A percentile compares a stretch with the other conserved stretches of the same genome.
These are phyloP conservation scores for Craseonycteris thonglongyai DNA, from an alignment of 2,113 vertebrate genomes.

Conservation along the genomic window DNA sequence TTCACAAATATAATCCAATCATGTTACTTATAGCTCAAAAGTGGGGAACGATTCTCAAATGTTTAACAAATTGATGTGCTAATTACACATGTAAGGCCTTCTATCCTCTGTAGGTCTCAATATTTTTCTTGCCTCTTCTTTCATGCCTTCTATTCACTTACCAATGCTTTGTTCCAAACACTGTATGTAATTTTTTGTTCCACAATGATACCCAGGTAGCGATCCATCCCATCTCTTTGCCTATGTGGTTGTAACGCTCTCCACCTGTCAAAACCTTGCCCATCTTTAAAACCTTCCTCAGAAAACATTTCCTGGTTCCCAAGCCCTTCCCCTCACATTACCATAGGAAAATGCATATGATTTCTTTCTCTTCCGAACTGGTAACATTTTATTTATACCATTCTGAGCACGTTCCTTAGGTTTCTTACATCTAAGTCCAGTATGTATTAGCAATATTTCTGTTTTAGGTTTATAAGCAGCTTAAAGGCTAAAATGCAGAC, in stretches of 20 bases:
- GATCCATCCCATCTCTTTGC: background rate
- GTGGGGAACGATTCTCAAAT: background rate
- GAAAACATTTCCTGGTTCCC: background rate
- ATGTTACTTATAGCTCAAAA: background rate
- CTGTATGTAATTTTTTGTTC: background rate
- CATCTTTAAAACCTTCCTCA: background rate
- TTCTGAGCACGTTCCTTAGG: background rate
- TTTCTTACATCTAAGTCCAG: background rate
- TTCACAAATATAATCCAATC: background rate
- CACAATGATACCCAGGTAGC: background rate
- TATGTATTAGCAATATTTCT: background rate
- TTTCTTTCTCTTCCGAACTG: background rate
- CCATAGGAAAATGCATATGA: background rate
- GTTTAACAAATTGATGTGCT: background rate
- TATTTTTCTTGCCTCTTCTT: background rate
- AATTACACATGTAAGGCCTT: background rate
- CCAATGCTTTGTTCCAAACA: background rate
- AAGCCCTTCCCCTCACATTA: too few species aligned
- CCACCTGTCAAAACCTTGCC: background rate
- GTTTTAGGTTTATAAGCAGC: background rate
- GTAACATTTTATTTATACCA: background rate
- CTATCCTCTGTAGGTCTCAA: background rate
- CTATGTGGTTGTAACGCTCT: background rate
- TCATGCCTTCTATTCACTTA: background rate
- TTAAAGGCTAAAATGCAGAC: background rate